A percentile compares a stretch with the other conserved stretches of the same genome.
phyloP scores from a whole-genome alignment of 1,140 invertebrate species.

The Drosophila bocqueti region DNA sequence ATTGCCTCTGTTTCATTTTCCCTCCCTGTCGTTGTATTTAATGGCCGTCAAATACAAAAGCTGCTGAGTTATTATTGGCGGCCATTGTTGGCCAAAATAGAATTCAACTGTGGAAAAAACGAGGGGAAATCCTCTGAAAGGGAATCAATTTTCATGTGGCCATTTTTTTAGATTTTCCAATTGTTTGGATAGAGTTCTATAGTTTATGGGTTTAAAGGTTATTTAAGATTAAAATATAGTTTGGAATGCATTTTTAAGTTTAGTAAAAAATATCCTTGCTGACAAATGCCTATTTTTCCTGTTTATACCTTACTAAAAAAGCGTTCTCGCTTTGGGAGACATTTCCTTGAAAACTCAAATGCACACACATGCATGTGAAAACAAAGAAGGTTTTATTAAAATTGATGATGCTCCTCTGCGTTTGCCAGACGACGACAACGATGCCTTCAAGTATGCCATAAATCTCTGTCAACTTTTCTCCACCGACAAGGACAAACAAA shows the following conservation, averaged over 20 bases:
- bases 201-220: background rate
- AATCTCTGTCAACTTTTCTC: conserved; percentile 44
- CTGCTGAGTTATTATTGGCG: conserved; percentile 35
- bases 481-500: conserved; percentile 12
- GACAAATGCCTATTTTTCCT: conserved; percentile 6
- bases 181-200: background rate
- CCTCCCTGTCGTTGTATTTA: conserved; percentile 15
- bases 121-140: background rate
- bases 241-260: background rate
- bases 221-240: background rate
- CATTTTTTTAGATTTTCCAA: background rate
- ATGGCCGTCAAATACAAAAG: conserved; percentile 49
- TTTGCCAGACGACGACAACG: conserved; percentile 8
- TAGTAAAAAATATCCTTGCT: background rate
- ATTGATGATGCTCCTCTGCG: conserved; percentile 46
- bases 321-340: conserved; percentile 8
- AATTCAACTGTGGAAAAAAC: background rate
- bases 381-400: conserved; percentile 44
- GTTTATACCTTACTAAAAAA: background rate
- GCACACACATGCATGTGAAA: conserved; percentile 37
- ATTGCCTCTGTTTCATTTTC: conserved; percentile 37
- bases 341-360: conserved; percentile 14
- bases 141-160: conserved; percentile 3
- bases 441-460: conserved; percentile 42
- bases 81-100: conserved; percentile 27